phyloP scores from a whole-genome alignment of 2,113 vertebrate species.

The Gnathonemus longibarbis region DNA sequence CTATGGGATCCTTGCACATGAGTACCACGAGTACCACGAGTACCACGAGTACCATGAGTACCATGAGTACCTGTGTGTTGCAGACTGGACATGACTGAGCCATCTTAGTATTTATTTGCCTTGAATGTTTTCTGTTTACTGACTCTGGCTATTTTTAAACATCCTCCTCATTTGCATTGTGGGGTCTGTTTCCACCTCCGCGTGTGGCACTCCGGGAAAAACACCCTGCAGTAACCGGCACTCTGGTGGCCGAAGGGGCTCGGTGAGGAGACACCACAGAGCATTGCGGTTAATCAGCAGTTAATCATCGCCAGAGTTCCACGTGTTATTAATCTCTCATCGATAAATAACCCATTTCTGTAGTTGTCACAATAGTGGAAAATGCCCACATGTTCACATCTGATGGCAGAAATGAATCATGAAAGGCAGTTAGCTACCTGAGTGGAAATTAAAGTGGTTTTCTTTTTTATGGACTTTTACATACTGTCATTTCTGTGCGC shows the following conservation, averaged over 20 bases:
- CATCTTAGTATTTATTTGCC: neutral
- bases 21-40: neutral
- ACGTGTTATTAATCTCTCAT: neutral
- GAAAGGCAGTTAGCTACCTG: neutral
- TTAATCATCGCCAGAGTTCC: neutral
- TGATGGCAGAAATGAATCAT: neutral
- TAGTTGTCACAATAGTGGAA: neutral
- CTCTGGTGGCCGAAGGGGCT: neutral
- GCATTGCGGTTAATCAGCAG: neutral
- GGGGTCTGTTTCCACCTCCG: conserved; percentile 18
- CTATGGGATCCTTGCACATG: neutral
- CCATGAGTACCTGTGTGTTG: neutral
- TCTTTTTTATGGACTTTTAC: neutral
- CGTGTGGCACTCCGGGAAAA: neutral
- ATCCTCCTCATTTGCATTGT: conserved; percentile 26
- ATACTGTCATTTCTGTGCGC: neutral
- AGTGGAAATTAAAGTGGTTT: neutral
- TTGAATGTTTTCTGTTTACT: conserved; percentile 25
- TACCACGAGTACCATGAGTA: neutral
- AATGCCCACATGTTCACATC: neutral
- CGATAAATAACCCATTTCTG: neutral
- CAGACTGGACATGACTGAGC: neutral
- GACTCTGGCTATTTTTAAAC: conserved; percentile 23
- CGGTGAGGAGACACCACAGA: neutral
- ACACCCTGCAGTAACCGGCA: neutral